Evolutionary conservation across 2,113 vertebrate genomes (phyloP).

Genomic region (Puffinus mauretanicus): DNA sequence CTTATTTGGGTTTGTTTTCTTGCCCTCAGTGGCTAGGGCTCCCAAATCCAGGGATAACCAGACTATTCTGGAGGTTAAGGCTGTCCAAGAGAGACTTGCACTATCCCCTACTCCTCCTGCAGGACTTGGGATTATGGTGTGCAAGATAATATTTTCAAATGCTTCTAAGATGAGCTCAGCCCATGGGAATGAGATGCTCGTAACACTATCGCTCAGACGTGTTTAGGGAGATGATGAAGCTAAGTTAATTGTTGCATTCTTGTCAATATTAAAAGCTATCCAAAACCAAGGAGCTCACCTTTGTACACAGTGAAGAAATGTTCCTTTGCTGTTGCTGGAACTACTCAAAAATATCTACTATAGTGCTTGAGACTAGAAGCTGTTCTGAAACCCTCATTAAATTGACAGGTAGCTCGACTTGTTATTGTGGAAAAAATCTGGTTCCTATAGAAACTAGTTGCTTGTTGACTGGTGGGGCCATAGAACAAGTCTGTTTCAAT

Average conservation of each 20-base stretch:
- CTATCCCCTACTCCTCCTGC: not conserved
- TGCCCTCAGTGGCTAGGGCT: not conserved
- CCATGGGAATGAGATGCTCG: not conserved
- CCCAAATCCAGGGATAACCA: not conserved
- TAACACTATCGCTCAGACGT: not conserved
- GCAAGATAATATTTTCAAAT: not conserved
- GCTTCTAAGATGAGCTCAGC: not conserved
- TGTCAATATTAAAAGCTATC: not conserved
- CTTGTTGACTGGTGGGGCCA: not conserved
- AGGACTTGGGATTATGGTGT: not conserved
- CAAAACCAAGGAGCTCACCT: not conserved
- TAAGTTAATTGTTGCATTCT: not conserved
- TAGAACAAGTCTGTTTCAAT: not conserved
- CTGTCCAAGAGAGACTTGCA: not conserved
- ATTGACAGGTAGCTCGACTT: not conserved
- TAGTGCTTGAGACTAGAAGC: not conserved
- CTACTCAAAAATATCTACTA: not conserved
- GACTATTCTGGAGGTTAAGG: not conserved
- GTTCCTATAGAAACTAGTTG: conserved; percentile 36
- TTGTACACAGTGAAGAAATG: not conserved
- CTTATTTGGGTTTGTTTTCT: conserved; percentile 18
- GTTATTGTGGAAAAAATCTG: conserved; percentile 5
- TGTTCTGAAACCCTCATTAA: not conserved
- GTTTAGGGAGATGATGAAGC: not conserved
- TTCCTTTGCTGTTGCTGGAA: not conserved